These are phyloP conservation scores for Prionace glauca DNA, from an alignment of 2,797 vertebrate species.

Conservation along the genomic window DNA sequence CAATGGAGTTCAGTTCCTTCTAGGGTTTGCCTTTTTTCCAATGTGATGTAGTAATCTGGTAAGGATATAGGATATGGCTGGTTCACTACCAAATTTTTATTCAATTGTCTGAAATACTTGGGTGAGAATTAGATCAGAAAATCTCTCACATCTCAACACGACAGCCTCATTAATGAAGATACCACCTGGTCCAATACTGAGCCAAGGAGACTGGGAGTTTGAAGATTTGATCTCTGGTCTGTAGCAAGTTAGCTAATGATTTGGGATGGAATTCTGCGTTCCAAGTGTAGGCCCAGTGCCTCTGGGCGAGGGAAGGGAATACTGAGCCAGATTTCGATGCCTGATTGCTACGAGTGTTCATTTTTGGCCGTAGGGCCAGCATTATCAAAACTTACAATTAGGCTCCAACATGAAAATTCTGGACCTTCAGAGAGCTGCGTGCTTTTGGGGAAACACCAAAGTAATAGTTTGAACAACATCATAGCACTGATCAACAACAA, in stretches of 20 bases:
- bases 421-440: background rate
- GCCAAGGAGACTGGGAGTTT: background rate
- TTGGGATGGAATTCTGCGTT: background rate
- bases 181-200: background rate
- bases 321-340: background rate
- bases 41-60: background rate
- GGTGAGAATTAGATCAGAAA: background rate
- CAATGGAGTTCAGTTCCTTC: background rate
- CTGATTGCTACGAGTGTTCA: background rate
- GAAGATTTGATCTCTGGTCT: background rate
- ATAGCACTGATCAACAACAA: background rate
- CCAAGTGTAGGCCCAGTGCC: background rate
- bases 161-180: background rate
- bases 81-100: background rate
- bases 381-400: background rate
- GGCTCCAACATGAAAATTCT: background rate
- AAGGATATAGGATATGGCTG: background rate
- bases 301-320: background rate
- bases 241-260: background rate
- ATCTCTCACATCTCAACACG: background rate
- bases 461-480: background rate
- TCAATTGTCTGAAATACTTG: background rate
- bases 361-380: background rate
- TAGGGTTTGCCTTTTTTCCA: background rate
- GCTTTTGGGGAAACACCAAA: background rate